phyloP scores from a whole-genome alignment of 2,113 vertebrate genomes.

The Grantiella picta region DNA sequence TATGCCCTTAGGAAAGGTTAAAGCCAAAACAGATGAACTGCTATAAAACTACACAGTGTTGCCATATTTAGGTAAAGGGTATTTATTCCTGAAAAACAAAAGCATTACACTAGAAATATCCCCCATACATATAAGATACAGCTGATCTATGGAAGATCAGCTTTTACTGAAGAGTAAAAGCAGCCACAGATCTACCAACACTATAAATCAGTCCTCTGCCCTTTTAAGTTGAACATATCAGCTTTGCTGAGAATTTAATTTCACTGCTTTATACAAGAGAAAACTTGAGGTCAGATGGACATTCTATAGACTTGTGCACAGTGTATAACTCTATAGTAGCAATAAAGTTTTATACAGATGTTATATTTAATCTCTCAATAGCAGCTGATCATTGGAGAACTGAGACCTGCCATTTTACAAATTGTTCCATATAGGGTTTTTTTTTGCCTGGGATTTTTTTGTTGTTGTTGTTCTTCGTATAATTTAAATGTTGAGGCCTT shows the following conservation, averaged over 20 bases:
- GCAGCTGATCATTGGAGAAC: neutral
- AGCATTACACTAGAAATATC: neutral
- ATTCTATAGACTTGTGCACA: neutral
- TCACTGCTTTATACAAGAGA: neutral
- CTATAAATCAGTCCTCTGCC: neutral
- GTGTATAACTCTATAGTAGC: neutral
- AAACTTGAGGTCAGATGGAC: neutral
- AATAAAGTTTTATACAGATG: neutral
- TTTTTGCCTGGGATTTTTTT: neutral
- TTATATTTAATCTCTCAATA: neutral
- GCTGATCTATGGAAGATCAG: no score
- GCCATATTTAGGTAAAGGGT: neutral
- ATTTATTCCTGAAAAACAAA: neutral
- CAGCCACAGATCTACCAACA: neutral
- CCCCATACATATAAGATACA: no score
- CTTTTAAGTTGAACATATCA: neutral
- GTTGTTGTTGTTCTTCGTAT: neutral
- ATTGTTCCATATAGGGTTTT: neutral
- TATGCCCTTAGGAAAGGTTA: neutral
- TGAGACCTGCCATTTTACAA: neutral
- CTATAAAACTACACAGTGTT: neutral
- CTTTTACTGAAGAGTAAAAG: neutral
- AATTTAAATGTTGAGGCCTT: neutral
- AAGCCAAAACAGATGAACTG: neutral
- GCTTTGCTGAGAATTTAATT: neutral